These are phyloP conservation scores for Euplexia lucipara DNA, from an alignment of 2,888 invertebrate genomes.

Conservation along the genomic window DNA sequence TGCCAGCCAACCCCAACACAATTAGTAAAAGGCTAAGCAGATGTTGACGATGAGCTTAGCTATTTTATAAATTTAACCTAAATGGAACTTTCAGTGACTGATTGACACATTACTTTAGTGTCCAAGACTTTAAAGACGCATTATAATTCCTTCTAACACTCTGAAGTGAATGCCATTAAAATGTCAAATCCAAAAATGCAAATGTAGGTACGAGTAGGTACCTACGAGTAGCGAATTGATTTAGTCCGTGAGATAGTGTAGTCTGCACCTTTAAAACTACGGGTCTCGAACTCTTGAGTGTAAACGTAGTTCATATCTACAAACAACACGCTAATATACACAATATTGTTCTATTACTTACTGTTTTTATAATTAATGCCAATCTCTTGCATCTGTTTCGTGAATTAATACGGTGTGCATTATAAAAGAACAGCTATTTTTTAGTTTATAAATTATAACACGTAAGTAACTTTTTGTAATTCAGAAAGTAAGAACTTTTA, in stretches of 20 bases:
- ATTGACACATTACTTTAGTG: neutral
- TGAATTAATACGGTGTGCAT: constrained; percentile 51
- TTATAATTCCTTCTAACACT: neutral
- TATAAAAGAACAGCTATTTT: constrained; percentile 51
- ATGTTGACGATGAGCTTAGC: too few species aligned
- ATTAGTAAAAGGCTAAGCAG: too few species aligned
- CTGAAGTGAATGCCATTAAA: constrained; percentile 14
- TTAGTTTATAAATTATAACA: constrained; percentile 20
- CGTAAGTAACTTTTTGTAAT: constrained; percentile 31
- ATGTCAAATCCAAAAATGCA: constrained; percentile 32
- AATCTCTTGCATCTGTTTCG: constrained; percentile 57
- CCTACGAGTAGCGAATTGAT: constrained; percentile 47
- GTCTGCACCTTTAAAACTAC: constrained; percentile 48
- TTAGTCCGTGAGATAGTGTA: constrained; percentile 64
- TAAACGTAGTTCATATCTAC: constrained; percentile 54
- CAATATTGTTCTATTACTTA: constrained; percentile 54
- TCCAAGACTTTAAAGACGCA: neutral
- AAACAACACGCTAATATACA: constrained; percentile 58
- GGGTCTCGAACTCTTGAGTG: constrained; percentile 22
- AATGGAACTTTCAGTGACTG: neutral
- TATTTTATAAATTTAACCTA: neutral
- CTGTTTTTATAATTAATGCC: constrained; percentile 52
- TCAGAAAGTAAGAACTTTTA: constrained; percentile 23
- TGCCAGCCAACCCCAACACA: too few species aligned
- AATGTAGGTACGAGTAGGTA: neutral